Evolutionary conservation across 2,797 vertebrate genomes (phyloP), one percentile per base, ranked within the genome.

Genomic region (Valencia hispanica): DNA sequence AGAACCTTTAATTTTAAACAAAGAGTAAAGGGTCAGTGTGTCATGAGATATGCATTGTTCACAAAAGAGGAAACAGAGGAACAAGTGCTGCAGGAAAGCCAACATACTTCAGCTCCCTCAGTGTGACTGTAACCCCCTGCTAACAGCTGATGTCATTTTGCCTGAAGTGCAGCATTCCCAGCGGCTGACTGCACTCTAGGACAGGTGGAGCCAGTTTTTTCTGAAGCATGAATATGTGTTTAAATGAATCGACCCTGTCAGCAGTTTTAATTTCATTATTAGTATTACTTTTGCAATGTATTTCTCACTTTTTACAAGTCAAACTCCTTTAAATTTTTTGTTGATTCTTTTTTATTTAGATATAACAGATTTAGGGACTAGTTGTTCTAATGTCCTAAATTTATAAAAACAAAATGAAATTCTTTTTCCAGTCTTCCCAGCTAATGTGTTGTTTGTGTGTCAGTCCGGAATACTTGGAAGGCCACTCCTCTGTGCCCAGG

Each of bases 101-200:
- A 6, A 63, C 93, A 92, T 91, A 72, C 61, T 82, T 80, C 22
- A 36, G 63, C 14, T 2, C 39, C 65, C 22, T 71, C 75, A 50
- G 41, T 69, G 57, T 71, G 25, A 53, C 59, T 72, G 74, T 43
- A 15, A 71, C n/a, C 72, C 47, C 61, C 15, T 43, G 55, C 69
- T 74, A 68, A 80, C 74, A 81, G 4, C 34, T 84, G 68, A 86
- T 84, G 84, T 79, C 53, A 88, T 87, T 80, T 79, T 85, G 87
- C 92, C 88, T 89, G 91, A 90, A 92, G 85, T 86, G 73, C 89
- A 88, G 57, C 92, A 94, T 94, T 94, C 91, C 85, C 73, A 45
- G 57, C 20, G 61, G 48, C 48, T 91, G 88, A 88, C 59, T 75
- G 68, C 73, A 68, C 68, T 65, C 53, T 32, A 80, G 53, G 83